These are phyloP conservation scores for Cheilosia soror DNA, from an alignment of 2,888 invertebrate species.

Conservation along the genomic window DNA sequence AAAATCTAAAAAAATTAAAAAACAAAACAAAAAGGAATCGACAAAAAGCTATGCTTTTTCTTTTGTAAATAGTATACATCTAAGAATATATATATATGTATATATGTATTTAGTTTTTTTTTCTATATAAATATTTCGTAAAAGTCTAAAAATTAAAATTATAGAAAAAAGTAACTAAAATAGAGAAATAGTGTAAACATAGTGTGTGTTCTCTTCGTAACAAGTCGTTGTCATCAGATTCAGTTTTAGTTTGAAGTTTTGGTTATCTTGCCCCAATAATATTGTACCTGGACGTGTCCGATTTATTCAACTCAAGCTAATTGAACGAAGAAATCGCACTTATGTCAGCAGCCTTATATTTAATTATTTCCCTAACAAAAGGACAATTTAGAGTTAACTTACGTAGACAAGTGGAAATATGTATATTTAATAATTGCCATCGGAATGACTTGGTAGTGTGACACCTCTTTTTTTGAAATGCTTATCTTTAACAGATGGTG, in stretches of 20 bases:
- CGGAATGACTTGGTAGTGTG: conserved; percentile 25
- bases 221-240: conserved; percentile 9
- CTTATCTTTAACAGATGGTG: neutral
- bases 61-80: conserved; percentile 73
- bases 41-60: conserved; percentile 50
- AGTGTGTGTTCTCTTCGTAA: conserved; percentile 30
- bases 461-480: neutral
- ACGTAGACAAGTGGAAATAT: neutral
- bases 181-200: conserved; percentile 50
- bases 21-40: conserved; percentile 53
- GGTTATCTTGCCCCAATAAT: neutral
- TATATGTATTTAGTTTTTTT: too few relatives aligned
- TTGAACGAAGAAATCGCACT: neutral
- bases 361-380: neutral
- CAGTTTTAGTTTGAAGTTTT: neutral
- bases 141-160: conserved; percentile 26
- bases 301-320: too few relatives aligned
- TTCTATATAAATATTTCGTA: conserved; percentile 71
- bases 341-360: conserved; percentile 31
- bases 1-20: conserved; percentile 55
- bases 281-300: neutral
- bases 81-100: conserved; percentile 40
- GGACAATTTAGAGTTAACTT: neutral
- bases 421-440: conserved; percentile 9
- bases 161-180: conserved; percentile 67